A percentile compares a stretch with the other conserved stretches of the same genome.
phyloP scores from a whole-genome alignment of 2,888 invertebrate species.

The Eupeodes luniger region DNA sequence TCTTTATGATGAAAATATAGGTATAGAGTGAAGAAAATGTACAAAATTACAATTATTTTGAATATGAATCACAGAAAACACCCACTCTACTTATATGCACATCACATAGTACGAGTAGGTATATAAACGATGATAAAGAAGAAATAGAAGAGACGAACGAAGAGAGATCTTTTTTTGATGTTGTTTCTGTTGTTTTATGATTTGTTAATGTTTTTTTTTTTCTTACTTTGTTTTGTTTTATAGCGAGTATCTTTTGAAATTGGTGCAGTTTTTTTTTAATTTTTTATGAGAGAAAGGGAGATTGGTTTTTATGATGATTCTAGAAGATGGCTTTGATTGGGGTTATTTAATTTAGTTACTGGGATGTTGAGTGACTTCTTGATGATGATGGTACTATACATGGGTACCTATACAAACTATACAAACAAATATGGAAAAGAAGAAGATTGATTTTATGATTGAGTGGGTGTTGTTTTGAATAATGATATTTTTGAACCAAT shows the following conservation, averaged over 20 bases:
- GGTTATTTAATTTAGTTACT: slow-evolving; percentile 47
- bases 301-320: slow-evolving; percentile 41
- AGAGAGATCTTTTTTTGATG: slow-evolving; percentile 16
- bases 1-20: not conserved
- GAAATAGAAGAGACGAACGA: not conserved
- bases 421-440: not conserved
- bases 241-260: not conserved
- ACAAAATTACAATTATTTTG: slow-evolving; percentile 53
- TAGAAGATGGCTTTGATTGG: slow-evolving; percentile 53
- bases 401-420: no score
- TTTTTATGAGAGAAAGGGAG: slow-evolving; percentile 35
- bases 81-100: slow-evolving; percentile 46
- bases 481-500: slow-evolving; percentile 14
- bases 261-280: slow-evolving; percentile 28
- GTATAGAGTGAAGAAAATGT: slow-evolving; percentile 31
- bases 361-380: slow-evolving; percentile 45
- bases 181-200: slow-evolving; percentile 35
- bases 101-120: not conserved
- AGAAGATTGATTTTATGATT: slow-evolving; percentile 27
- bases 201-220: slow-evolving; percentile 33
- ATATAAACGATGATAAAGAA: not conserved
- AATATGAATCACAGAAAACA: slow-evolving; percentile 71
- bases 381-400: slow-evolving; percentile 47
- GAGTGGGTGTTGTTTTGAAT: slow-evolving; percentile 50
- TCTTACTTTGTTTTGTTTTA: not conserved